Evolutionary conservation across 2,797 vertebrate species (phyloP).

Genomic region (Austrolebias charrua): DNA sequence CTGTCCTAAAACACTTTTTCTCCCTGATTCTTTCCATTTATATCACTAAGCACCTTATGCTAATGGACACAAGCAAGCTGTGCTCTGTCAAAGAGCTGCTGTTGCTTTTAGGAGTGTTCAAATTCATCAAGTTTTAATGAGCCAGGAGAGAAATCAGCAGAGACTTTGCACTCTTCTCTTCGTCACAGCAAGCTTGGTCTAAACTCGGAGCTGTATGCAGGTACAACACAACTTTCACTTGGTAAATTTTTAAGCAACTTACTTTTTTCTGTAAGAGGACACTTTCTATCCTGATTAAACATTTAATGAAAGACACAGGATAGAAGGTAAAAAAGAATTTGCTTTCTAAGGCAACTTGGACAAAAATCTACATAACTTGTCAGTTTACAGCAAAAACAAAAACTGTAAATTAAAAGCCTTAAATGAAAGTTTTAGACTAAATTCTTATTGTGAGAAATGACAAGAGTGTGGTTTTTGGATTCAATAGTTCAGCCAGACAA

Average conservation of each 20-base stretch:
- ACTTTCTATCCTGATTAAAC: slow-evolving; percentile 50
- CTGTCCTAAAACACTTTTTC: slow-evolving; percentile 28
- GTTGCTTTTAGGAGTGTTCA: slow-evolving; percentile 69
- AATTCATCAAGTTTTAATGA: slow-evolving; percentile 75
- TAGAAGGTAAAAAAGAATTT: slow-evolving; percentile 3
- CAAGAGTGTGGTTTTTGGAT: too few species aligned
- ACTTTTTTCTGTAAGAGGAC: slow-evolving; percentile 26
- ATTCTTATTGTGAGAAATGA: neutral
- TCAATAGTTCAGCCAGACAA: too few species aligned
- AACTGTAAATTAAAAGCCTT: too few species aligned
- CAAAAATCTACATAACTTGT: neutral
- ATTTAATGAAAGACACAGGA: slow-evolving; percentile 47
- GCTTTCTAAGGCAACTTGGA: neutral
- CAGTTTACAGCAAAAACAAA: neutral
- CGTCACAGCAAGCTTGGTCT: slow-evolving; percentile 31
- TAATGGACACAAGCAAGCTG: slow-evolving; percentile 54
- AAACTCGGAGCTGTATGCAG: slow-evolving; percentile 26
- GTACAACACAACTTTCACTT: slow-evolving; percentile 19
- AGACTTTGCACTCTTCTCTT: slow-evolving; percentile 54
- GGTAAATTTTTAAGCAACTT: slow-evolving; percentile 24
- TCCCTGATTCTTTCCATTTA: slow-evolving; percentile 40
- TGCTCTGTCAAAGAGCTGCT: slow-evolving; percentile 48
- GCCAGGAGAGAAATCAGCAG: slow-evolving; percentile 55
- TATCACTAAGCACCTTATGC: slow-evolving; percentile 61
- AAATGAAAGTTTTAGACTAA: too few species aligned